Conservation (phyloP, 1,140 invertebrate genomes). For the Melanaphis sacchari region DNA sequence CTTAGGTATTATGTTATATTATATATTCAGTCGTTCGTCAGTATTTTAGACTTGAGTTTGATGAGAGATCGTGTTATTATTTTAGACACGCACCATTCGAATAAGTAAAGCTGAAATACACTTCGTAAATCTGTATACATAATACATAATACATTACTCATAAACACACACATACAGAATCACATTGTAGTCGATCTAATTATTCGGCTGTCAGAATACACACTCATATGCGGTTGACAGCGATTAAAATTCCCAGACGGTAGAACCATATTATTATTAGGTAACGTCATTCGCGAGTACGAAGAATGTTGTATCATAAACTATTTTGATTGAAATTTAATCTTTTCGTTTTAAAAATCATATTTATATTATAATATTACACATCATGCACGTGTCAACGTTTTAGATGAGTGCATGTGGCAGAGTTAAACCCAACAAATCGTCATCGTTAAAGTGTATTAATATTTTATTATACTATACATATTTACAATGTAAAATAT, state of each 20-base stretch:
- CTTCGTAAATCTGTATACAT: background rate
- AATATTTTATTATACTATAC: background rate
- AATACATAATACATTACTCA: background rate
- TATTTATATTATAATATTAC: background rate
- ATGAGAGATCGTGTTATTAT: background rate
- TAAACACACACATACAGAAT: too few relatives aligned
- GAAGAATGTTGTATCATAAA: conserved; percentile 9
- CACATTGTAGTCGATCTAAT: background rate
- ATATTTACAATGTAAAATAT: too few relatives aligned
- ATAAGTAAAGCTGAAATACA: background rate
- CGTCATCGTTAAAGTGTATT: background rate
- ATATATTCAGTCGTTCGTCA: too few relatives aligned
- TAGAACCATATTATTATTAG: conserved; percentile 16
- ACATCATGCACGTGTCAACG: background rate
- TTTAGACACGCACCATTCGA: background rate
- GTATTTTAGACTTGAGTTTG: background rate
- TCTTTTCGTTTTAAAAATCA: background rate
- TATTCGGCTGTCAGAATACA: background rate
- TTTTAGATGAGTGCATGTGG: background rate
- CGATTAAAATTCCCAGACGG: background rate
- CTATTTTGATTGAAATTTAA: conserved; percentile 25
- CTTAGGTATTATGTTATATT: background rate
- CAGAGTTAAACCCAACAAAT: background rate
- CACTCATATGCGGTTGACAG: background rate
- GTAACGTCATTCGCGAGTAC: background rate